phyloP scores from a whole-genome alignment of 2,888 invertebrate species.

The Chelonus formosanus region DNA sequence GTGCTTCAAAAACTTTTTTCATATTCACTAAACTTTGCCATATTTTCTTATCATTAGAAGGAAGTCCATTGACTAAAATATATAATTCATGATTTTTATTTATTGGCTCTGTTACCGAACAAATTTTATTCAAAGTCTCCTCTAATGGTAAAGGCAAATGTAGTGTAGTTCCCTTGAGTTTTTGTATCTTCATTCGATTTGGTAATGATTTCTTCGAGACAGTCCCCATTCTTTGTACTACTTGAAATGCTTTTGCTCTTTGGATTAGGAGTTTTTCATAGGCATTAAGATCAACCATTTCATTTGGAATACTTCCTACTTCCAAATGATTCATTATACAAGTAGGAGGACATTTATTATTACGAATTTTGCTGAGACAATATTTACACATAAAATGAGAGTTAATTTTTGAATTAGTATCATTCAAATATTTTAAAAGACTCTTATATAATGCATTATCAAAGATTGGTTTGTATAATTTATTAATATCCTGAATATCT shows the following conservation, averaged over 20 bases:
- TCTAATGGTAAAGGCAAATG: conserved; percentile 51
- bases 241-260: conserved; percentile 55
- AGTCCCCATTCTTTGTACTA: conserved; percentile 49
- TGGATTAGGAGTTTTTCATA: conserved; percentile 48
- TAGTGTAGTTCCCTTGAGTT: conserved; percentile 44
- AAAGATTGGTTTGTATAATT: conserved; percentile 35
- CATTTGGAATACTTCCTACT: background rate
- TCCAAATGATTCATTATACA: conserved; percentile 46
- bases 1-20: conserved; percentile 47
- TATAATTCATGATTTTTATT: conserved; percentile 41
- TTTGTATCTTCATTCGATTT: conserved; percentile 38
- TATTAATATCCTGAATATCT: conserved; percentile 33
- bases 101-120: conserved; percentile 45
- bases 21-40: conserved; percentile 52
- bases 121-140: conserved; percentile 51
- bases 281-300: conserved; percentile 40
- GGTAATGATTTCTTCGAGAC: conserved; percentile 51
- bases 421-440: conserved; percentile 28
- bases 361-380: conserved; percentile 42
- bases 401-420: conserved; percentile 11
- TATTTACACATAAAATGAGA: conserved; percentile 35
- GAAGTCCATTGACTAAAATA: conserved; percentile 16
- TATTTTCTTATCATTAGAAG: conserved; percentile 47
- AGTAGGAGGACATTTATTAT: conserved; percentile 46
- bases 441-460: conserved; percentile 29